Conservation (phyloP, 2,888 invertebrate species). For the Chalcis sispes region DNA sequence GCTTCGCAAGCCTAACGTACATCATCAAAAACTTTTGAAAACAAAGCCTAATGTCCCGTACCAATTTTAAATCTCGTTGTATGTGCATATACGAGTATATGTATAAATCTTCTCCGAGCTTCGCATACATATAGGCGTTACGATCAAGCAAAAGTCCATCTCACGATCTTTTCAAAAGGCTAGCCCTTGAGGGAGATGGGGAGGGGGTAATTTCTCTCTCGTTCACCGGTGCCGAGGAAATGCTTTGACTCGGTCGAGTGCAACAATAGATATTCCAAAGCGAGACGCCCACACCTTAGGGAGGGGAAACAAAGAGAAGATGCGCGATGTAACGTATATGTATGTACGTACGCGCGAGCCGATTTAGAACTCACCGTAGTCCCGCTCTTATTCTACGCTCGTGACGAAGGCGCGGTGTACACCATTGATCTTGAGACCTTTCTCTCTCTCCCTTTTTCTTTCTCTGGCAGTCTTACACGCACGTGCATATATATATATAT, state of each 20-base stretch:
- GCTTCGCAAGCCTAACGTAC: too few relatives aligned
- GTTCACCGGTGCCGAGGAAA: too few relatives aligned
- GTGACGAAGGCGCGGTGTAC: conserved; percentile 57
- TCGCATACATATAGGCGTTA: too few relatives aligned
- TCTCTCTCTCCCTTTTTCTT: conserved; percentile 32
- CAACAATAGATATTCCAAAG: conserved; percentile 69
- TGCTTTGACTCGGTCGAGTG: conserved; percentile 4
- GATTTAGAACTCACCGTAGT: conserved; percentile 66
- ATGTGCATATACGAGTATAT: too few relatives aligned
- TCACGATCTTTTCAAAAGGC: too few relatives aligned
- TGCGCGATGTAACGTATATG: too few relatives aligned
- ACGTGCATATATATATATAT: not conserved
- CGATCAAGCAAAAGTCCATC: conserved; percentile 5
- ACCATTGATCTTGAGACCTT: conserved; percentile 47
- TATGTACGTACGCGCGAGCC: conserved; percentile 41
- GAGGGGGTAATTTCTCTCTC: too few relatives aligned
- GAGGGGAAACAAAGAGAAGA: conserved; percentile 69
- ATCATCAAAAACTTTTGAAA: too few relatives aligned
- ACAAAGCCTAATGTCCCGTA: too few relatives aligned
- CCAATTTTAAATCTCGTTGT: too few relatives aligned
- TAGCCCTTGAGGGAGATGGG: too few relatives aligned
- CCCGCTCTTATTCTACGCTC: conserved; percentile 53
- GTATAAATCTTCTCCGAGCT: too few relatives aligned
- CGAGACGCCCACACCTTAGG: conserved; percentile 67
- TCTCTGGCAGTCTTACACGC: not conserved